phyloP scores from a whole-genome alignment of 2,888 invertebrate species.

The Melanargia galathea region DNA sequence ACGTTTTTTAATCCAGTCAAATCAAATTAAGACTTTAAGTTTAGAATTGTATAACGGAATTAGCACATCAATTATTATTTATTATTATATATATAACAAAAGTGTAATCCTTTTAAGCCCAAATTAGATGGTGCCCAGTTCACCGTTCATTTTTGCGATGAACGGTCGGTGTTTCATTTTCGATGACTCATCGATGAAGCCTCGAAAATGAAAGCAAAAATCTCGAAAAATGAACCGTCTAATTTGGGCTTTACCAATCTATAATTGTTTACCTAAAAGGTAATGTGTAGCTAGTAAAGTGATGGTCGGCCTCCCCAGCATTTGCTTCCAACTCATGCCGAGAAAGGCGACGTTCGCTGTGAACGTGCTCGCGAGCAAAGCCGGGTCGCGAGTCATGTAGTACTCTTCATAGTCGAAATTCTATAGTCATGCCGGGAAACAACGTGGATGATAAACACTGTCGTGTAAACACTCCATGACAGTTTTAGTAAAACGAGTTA shows the following conservation, averaged over 20 bases:
- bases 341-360: constrained; percentile 96
- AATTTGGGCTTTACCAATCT: not conserved
- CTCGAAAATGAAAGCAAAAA: no score
- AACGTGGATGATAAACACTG: constrained; percentile 16
- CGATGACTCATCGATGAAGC: no score
- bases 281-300: constrained; percentile 93
- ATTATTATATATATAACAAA: no score
- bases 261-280: constrained; percentile 90
- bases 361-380: constrained; percentile 96
- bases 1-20: no score
- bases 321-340: constrained; percentile 98
- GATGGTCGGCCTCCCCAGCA: constrained; percentile 97
- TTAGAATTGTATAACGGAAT: no score
- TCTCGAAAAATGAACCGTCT: no score
- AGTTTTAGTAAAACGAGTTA: not conserved
- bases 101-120: no score
- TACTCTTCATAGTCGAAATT: constrained; percentile 96
- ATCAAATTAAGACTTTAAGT: no score
- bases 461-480: constrained; percentile 10
- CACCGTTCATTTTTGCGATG: no score
- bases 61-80: no score
- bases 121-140: no score
- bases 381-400: constrained; percentile 98
- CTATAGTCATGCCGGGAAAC: constrained; percentile 81
- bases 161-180: no score